Evolutionary conservation across 1,140 invertebrate species (phyloP), one percentile per base, ranked within the genome.

Genomic region (Sycophila sp.): DNA sequence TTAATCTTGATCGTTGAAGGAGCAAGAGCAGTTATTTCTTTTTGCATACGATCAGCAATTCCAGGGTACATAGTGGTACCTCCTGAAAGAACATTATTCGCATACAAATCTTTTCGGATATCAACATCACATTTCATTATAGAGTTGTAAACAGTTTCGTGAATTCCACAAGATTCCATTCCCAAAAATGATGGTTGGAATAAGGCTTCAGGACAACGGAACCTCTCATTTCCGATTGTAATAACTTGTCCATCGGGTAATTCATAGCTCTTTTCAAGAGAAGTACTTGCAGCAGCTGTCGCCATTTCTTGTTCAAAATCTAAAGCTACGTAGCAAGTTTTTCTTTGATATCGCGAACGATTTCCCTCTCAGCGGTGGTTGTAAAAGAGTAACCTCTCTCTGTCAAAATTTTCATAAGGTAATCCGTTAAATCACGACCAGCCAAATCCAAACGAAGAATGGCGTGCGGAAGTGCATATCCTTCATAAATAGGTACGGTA

Each of bases 301-400:
- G 93, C 93, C 95, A 97, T 97, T 88, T 97, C 96, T 87, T 96
- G 94, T 87, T 97, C 95, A 83, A 96, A 97, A 88, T 97, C 95
- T 26, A 97, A 88, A 55, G 95, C 96, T 58, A 97, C 94, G 83
- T 96, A 96, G 89, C 94, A 96, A 96, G 87, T 85, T 96, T 96
- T 84, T 96, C 94, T 87, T 96, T 97, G 87, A 97, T 96, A 88
- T 97, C 95, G 77, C 95, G 90, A 13, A 97, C 95, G 80, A 97
- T 97, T 90, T 96, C 94, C 79, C 93, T 89, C 87, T 96, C 94
- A 74, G 94, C 94, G n/a, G 92, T 93, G 80, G 92, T 93, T 78
- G 91, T 93, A 89, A 93, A 93, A 13, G 91, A 92, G 86, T 94
- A 93, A n/a, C 92, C 92, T 75, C 94, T 90, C 87, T 95, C 94